Evolutionary conservation across 2,888 invertebrate genomes (phyloP).

Genomic region (Apamea sordens): DNA sequence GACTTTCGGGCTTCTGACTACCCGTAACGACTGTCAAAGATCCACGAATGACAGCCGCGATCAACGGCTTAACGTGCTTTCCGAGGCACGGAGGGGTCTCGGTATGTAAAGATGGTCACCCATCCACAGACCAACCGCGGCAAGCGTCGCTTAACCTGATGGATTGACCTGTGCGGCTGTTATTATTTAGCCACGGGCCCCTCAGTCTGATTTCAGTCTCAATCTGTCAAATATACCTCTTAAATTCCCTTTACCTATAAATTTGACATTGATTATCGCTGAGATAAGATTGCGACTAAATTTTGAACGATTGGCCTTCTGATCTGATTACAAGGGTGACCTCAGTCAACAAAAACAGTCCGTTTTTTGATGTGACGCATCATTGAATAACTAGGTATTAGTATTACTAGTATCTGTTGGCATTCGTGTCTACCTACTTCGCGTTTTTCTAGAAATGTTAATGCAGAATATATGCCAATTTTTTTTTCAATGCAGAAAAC

Average conservation of each 20-base stretch:
- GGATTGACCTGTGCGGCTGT: too few species aligned
- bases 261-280: background rate
- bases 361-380: conserved; percentile 14
- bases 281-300: background rate
- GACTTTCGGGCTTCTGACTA: too few species aligned
- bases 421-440: background rate
- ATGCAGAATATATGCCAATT: conserved; percentile 2
- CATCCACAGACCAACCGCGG: too few species aligned
- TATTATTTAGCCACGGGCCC: too few species aligned
- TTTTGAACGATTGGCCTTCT: background rate
- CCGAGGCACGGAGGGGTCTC: too few species aligned
- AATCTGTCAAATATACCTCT: background rate
- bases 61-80: too few species aligned
- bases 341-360: conserved; percentile 26
- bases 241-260: background rate
- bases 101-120: too few species aligned
- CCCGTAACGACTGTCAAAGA: too few species aligned
- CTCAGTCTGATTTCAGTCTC: background rate
- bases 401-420: conserved; percentile 15
- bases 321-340: conserved; percentile 16
- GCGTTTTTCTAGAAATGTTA: background rate
- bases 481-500: background rate
- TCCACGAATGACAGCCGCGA: too few species aligned
- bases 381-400: conserved; percentile 3
- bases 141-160: too few species aligned